Evolutionary conservation across 2,113 vertebrate species (phyloP).

Genomic region (Crypturellus undulatus): DNA sequence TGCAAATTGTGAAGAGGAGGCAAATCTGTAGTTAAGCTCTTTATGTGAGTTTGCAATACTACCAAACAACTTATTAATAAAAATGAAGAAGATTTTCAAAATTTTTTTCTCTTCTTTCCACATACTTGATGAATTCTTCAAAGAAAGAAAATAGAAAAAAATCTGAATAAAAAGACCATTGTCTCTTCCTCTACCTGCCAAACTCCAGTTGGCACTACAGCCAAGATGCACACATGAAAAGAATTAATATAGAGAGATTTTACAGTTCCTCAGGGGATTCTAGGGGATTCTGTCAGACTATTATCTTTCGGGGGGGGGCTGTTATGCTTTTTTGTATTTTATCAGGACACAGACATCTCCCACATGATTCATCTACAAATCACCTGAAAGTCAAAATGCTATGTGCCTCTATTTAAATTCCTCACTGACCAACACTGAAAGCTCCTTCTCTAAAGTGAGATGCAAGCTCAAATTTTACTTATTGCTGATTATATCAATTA

Average conservation of each 20-base stretch:
- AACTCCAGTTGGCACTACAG: neutral
- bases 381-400: neutral
- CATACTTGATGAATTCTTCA: neutral
- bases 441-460: neutral
- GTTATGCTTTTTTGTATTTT: neutral
- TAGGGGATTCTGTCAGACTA: neutral
- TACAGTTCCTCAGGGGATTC: neutral
- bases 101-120: neutral
- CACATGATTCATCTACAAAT: neutral
- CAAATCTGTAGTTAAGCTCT: neutral
- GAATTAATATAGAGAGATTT: neutral
- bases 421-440: neutral
- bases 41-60: too few species aligned
- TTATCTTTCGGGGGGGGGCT: fast-evolving
- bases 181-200: neutral
- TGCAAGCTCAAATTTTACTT: neutral
- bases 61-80: neutral
- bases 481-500: neutral
- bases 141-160: neutral
- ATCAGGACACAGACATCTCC: neutral
- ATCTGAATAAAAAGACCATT: neutral
- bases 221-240: neutral
- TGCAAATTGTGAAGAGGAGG: neutral
- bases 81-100: neutral
- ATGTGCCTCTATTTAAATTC: neutral